Conservation (phyloP, 1,140 invertebrate genomes). For the Brachionus sp. region DNA sequence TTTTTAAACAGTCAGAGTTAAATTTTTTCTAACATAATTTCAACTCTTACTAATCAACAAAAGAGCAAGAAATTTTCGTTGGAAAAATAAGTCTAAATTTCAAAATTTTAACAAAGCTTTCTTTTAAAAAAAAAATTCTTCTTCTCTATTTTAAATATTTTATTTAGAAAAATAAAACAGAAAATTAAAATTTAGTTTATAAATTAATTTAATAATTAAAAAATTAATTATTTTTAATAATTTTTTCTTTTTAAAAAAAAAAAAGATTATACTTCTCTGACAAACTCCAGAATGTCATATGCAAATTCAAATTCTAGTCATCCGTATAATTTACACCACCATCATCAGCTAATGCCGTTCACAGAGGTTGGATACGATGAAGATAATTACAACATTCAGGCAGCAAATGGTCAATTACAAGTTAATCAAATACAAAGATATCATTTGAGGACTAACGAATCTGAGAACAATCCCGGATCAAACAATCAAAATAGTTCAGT, state of each 20-base stretch:
- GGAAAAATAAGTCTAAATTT: too few relatives aligned
- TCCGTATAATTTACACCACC: background rate
- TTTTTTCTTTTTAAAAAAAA: background rate
- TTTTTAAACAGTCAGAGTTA: too few relatives aligned
- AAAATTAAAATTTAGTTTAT: too few relatives aligned
- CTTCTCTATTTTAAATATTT: too few relatives aligned
- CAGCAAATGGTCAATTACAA: background rate
- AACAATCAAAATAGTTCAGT: background rate
- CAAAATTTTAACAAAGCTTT: too few relatives aligned
- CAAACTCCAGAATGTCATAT: background rate
- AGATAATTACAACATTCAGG: background rate
- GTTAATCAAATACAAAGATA: conserved; percentile 10
- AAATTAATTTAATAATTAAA: too few relatives aligned
- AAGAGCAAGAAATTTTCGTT: too few relatives aligned
- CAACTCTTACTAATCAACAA: too few relatives aligned
- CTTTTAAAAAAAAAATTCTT: too few relatives aligned
- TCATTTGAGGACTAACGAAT: background rate
- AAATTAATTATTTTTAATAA: background rate
- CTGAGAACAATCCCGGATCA: background rate
- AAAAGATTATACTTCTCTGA: background rate
- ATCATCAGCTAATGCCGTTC: background rate
- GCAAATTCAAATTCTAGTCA: background rate
- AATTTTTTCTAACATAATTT: too few relatives aligned
- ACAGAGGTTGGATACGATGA: background rate
- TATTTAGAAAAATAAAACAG: too few relatives aligned